A percentile compares a stretch with the other conserved stretches of the same genome.
phyloP scores from a whole-genome alignment of 2,113 vertebrate genomes.

The Manacus vitellinus region DNA sequence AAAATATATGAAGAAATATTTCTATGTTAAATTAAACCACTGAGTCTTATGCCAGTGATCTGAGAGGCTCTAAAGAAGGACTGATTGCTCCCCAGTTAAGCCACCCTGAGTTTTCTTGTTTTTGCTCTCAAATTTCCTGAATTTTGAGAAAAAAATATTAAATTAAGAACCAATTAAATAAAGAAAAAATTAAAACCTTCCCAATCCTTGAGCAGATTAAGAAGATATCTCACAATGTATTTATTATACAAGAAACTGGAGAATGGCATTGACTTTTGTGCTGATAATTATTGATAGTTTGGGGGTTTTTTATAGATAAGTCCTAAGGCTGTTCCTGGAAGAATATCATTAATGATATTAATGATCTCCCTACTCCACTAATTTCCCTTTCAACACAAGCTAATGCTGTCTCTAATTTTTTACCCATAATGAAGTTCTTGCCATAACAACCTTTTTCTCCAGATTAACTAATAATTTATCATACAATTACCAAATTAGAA shows the following conservation, averaged over 20 bases:
- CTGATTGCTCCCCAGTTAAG: not conserved
- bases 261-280: not conserved
- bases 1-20: not conserved
- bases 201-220: not conserved
- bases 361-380: not conserved
- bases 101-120: not conserved
- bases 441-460: not conserved
- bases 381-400: constrained; percentile 33
- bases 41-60: not conserved
- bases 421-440: not conserved
- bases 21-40: not conserved
- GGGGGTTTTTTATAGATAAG: not conserved
- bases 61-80: not conserved
- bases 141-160: not conserved
- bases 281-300: not conserved
- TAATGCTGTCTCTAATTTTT: not conserved
- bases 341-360: constrained; percentile 25
- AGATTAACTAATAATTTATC: not conserved
- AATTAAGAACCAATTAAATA: not conserved
- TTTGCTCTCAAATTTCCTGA: not conserved
- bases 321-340: constrained; percentile 26
- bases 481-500: not conserved
- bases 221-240: not conserved
- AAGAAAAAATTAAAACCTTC: not conserved
- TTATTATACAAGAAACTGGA: not conserved